A percentile compares a stretch with the other conserved stretches of the same genome.
Evolutionary conservation across 2,113 vertebrate species (phyloP).

Genomic region (Todiramphus chloris): DNA sequence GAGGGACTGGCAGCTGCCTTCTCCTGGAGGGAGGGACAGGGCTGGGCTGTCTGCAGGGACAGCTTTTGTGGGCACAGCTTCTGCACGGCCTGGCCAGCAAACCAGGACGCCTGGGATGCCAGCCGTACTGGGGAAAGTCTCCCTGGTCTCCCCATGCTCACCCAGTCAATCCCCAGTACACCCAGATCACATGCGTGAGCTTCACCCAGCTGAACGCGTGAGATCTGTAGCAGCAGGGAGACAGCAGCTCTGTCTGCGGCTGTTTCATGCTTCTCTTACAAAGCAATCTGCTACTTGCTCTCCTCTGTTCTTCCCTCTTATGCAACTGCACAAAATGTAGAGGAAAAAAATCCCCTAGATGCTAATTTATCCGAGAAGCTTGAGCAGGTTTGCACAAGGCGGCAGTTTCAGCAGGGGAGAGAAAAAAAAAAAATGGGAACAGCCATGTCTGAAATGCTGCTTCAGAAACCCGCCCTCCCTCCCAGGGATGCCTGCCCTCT

Average conservation of each 20-base stretch:
- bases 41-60: neutral
- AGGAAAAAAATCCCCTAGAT: conserved; percentile 3
- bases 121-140: rapidly evolving
- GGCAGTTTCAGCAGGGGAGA: neutral
- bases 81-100: neutral
- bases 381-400: neutral
- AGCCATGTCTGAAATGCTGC: neutral
- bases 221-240: neutral
- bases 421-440: neutral
- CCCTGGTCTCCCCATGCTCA: neutral
- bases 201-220: neutral
- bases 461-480: neutral
- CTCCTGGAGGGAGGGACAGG: neutral
- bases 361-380: conserved; percentile 30
- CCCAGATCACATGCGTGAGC: neutral
- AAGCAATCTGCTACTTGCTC: neutral
- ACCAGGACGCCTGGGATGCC: neutral
- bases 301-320: conserved; percentile 22
- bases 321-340: conserved; percentile 5
- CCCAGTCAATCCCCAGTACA: neutral
- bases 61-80: neutral
- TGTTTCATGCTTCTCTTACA: neutral
- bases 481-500: neutral
- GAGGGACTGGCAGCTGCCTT: neutral
- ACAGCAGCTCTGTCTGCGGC: neutral